Evolutionary conservation across 2,888 invertebrate species (phyloP), one percentile per base, ranked within the genome.

Genomic region (Synergus umbraculus): DNA sequence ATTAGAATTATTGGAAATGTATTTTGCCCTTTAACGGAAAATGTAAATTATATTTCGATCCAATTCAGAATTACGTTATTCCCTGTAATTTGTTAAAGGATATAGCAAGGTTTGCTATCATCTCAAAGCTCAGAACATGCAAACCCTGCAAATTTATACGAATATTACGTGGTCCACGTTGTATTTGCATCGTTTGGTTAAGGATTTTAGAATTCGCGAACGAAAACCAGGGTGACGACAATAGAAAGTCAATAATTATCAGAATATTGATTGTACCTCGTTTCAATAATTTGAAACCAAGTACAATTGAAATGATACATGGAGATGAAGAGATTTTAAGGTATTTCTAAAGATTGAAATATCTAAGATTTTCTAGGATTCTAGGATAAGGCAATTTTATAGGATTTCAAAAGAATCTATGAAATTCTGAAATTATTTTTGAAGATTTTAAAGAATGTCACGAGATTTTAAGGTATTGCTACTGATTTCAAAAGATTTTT

Each of bases 1-100:
- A 73, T 73, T 73, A 73, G 54, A 73, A 73, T 73, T 49, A 73
- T 54, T 54, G 73, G 73, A 73, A 54, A 73, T 54, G 54, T 37
- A 37, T 73, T 73, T 73, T 41, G 73, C 37, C 54, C 37, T 54
- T 73, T 73, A 15, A 73, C 15, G 49, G 49, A 73, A 73, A 54
- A 49, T 69, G 49, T 22, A 69, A 69, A 69, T 29, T 22, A 37
- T 69, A 49, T 69, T 49, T 49, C 69, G 29, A 69, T n/a, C 15
- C 49, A 44, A 7, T 29, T 29, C 49, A 15, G 29, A 69, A 69
- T 69, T 69, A 69, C 29, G 29, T 15, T 49, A 29, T 69, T 22
- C 29, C 8, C 46, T 15, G 49, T 49, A 69, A 49, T 69, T 69
- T 69, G 29, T 69, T 69, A 49, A 49, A n/a, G 44, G 66, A 37